Evolutionary conservation across 2,888 invertebrate species (phyloP).

Genomic region (Odontocerum albicorne): DNA sequence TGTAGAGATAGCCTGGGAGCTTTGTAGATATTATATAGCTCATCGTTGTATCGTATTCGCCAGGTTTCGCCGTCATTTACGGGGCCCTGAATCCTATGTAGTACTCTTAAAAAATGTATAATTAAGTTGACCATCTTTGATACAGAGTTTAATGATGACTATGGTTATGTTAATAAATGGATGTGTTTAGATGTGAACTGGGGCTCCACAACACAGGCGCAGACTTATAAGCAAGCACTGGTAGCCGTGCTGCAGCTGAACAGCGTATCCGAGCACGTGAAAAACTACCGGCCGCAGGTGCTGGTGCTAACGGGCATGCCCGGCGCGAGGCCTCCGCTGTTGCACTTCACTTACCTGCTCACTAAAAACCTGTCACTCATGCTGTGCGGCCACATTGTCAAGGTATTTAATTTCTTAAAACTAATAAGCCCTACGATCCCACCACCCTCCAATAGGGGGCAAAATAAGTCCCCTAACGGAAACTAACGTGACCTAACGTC

Average conservation of each 20-base stretch:
- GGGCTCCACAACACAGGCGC: slow-evolving; percentile 98
- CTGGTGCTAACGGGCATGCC: slow-evolving; percentile 90
- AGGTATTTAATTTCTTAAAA: slow-evolving; percentile 59
- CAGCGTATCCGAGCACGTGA: slow-evolving; percentile 93
- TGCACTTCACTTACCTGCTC: slow-evolving; percentile 89
- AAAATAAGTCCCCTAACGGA: too few relatives aligned
- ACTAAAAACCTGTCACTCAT: slow-evolving; percentile 91
- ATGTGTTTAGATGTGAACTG: slow-evolving; percentile 84
- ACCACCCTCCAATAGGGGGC: too few relatives aligned
- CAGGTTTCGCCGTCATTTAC: too few relatives aligned
- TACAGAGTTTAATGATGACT: too few relatives aligned
- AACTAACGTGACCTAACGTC: too few relatives aligned
- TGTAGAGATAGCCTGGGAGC: too few relatives aligned
- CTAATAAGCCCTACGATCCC: not conserved
- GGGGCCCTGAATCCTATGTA: too few relatives aligned
- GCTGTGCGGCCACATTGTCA: slow-evolving; percentile 89
- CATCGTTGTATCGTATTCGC: too few relatives aligned
- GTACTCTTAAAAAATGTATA: too few relatives aligned
- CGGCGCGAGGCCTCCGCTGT: slow-evolving; percentile 81
- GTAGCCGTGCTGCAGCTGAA: slow-evolving; percentile 86
- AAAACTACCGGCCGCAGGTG: slow-evolving; percentile 83
- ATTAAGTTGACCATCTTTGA: too few relatives aligned
- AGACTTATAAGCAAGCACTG: slow-evolving; percentile 91
- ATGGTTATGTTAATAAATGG: too few relatives aligned
- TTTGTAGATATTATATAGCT: too few relatives aligned